phyloP scores from a whole-genome alignment of 2,113 vertebrate genomes.

The Corythoichthys haematopterus region DNA sequence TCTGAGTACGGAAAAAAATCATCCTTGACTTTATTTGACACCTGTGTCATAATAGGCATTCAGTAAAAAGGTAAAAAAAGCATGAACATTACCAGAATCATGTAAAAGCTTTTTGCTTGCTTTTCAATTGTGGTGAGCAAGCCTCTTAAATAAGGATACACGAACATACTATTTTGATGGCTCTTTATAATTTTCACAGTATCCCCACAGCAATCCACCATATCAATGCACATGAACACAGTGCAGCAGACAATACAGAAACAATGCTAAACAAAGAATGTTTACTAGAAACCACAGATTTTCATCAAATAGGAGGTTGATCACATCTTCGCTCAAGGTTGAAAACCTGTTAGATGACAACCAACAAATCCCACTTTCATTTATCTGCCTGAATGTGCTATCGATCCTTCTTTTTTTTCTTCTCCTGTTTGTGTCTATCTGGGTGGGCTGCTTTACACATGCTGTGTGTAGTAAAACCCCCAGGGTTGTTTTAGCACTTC shows the following conservation, averaged over 20 bases:
- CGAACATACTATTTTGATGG: not conserved
- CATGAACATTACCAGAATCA: not conserved
- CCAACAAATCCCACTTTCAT: slow-evolving; percentile 9
- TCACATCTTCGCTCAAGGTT: not conserved
- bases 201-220: slow-evolving; percentile 1
- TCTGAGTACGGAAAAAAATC: slow-evolving; percentile 19
- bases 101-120: not conserved
- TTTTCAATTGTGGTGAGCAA: not conserved
- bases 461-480: not conserved
- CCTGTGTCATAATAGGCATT: slow-evolving; percentile 4
- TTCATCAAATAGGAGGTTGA: not conserved
- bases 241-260: slow-evolving; percentile 15
- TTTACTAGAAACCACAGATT: slow-evolving; percentile 25
- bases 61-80: not conserved
- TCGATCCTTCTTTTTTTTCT: slow-evolving; percentile 45
- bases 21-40: slow-evolving; percentile 24
- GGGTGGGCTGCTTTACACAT: not conserved
- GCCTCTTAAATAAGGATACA: not conserved
- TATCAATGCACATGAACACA: not conserved
- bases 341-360: slow-evolving; percentile 2
- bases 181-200: not conserved
- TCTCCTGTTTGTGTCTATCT: not conserved
- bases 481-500: not conserved
- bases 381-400: slow-evolving; percentile 33
- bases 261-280: slow-evolving; percentile 23